A percentile compares a stretch with the other conserved stretches of the same genome.
Conservation (phyloP, 2,797 vertebrate genomes). For the Helostoma temminkii region DNA sequence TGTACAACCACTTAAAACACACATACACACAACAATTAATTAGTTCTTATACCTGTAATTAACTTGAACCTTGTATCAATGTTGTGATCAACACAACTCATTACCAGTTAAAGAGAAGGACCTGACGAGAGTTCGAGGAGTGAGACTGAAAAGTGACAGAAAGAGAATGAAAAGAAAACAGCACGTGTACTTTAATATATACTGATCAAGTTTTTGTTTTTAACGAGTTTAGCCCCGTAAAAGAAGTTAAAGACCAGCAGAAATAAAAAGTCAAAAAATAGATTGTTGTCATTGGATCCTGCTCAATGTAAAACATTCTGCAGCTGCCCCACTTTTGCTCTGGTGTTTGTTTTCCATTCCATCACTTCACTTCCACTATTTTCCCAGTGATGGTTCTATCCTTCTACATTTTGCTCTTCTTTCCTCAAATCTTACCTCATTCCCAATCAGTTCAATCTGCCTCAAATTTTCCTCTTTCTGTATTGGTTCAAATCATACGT, state of each 20-base stretch:
- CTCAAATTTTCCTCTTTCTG: slow-evolving; percentile 17
- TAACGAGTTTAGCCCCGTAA: neutral
- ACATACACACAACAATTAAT: slow-evolving; percentile 56
- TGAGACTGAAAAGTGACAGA: slow-evolving; percentile 11
- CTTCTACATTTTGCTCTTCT: slow-evolving; percentile 10
- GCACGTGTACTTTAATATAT: neutral
- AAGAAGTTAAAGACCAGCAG: neutral
- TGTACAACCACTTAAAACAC: slow-evolving; percentile 34
- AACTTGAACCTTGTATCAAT: slow-evolving; percentile 58
- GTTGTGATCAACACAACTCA: slow-evolving; percentile 69
- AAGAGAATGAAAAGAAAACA: slow-evolving; percentile 10
- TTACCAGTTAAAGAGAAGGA: slow-evolving; percentile 52
- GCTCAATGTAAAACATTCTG: slow-evolving; percentile 36
- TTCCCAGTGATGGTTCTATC: slow-evolving; percentile 20
- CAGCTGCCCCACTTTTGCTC: slow-evolving; percentile 56
- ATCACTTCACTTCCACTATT: slow-evolving; percentile 52
- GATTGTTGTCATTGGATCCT: slow-evolving; percentile 30
- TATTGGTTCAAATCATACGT: slow-evolving; percentile 35
- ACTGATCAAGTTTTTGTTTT: slow-evolving; percentile 4
- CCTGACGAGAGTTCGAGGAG: slow-evolving; percentile 27
- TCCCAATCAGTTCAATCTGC: slow-evolving; percentile 39
- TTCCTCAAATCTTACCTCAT: slow-evolving; percentile 25
- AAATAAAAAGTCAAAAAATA: slow-evolving; percentile 11
- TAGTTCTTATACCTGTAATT: slow-evolving; percentile 70
- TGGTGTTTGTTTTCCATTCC: slow-evolving; percentile 54